Base-by-base conservation (phyloP, 2,797 vertebrate genomes). In the Alosa sapidissima region DNA sequence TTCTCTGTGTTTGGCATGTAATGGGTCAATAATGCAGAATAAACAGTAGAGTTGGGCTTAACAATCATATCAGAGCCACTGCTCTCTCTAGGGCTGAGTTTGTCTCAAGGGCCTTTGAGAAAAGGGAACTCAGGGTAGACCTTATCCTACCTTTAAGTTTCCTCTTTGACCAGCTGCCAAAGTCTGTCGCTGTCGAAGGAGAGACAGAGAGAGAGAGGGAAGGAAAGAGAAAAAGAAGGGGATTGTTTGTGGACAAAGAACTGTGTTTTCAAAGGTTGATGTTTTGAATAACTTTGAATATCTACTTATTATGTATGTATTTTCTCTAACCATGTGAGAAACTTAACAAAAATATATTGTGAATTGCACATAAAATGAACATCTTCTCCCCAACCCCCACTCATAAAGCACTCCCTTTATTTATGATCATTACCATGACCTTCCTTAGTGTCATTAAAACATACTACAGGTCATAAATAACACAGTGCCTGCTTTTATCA, bases 371-470 rank as follows among this genome's bases (percentile, higher is more conserved):
- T 81, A 9, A 19, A 24, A 41, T 75, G 33, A 14, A 41, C 11
- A 10, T 41, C 68, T 14, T 41, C 68, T 41, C 49, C 83, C 47
- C 33, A 83, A 45, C 33, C 49, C 48, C 47, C 68, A 19, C 48
- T 19, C 21, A n/a, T 68, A 68, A 82, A 45, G 33, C 49, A n/a
- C 72, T 84, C 87, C 85, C 86, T 81, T 91, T 92, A 93, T 93
- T 93, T 92, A 93, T 92, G 89, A 89, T 93, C 91, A 93, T 93
- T 93, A 93, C 92, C 89, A 91, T 93, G 91, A 92, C 92, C 92
- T 88, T 88, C 87, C 84, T 55, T 88, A 90, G 86, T 91, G 88
- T 90, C 91, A 92, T 87, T 91, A 83, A 91, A 92, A 89, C 89
- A 89, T 90, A 90, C 89, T 91, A 86, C 89, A 81, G 88, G 85